Conservation (phyloP, 2,797 vertebrate genomes). For the Nannoperca obscura region DNA sequence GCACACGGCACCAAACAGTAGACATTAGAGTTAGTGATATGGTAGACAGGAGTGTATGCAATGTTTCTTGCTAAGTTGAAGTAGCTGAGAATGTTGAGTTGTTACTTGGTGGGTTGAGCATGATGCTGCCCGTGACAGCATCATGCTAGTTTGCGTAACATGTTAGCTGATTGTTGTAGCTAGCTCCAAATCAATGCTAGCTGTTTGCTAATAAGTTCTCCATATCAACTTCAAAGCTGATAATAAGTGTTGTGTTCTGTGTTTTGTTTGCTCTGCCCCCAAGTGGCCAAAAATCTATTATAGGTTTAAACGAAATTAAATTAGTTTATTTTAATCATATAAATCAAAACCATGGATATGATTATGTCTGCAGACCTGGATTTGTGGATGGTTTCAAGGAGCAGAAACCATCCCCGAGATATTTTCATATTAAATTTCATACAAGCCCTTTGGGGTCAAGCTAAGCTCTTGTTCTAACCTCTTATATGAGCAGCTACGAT, state of each 20-base stretch:
- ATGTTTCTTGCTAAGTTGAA: neutral
- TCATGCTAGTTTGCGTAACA: neutral
- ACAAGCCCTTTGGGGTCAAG: slow-evolving; percentile 44
- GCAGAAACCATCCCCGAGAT: slow-evolving; percentile 32
- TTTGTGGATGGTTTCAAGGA: slow-evolving; percentile 23
- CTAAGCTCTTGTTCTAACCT: slow-evolving; percentile 57
- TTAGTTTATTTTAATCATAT: slow-evolving; percentile 20
- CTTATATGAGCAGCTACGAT: slow-evolving; percentile 56
- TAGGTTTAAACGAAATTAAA: neutral
- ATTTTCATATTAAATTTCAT: slow-evolving; percentile 57
- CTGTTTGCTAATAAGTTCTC: neutral
- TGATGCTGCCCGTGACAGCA: neutral
- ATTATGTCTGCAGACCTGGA: slow-evolving; percentile 28
- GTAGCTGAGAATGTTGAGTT: neutral
- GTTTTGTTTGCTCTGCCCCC: neutral
- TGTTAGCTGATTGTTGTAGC: neutral
- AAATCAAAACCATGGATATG: slow-evolving; percentile 22
- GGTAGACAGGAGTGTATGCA: neutral
- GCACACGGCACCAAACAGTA: neutral
- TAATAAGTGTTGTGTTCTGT: neutral
- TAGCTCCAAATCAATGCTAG: neutral
- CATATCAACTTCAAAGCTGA: neutral
- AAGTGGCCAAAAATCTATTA: neutral
- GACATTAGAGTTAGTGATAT: neutral
- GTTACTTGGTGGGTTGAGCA: neutral